These are phyloP conservation scores for Phodopus roborovskii DNA, from an alignment of 2,113 vertebrate species.

Conservation along the genomic window DNA sequence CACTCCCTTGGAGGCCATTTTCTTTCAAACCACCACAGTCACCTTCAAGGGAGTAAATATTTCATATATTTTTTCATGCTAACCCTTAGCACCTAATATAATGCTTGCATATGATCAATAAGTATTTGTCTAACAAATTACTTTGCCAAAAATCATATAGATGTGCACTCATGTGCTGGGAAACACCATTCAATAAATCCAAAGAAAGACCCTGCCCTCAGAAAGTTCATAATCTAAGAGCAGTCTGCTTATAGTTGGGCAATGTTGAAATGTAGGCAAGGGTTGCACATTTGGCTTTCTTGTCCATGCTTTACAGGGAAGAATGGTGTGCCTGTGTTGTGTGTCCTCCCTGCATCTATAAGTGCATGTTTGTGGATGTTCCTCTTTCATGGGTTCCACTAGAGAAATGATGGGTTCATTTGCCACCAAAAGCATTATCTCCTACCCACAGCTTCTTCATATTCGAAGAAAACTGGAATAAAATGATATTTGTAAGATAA, in stretches of 20 bases:
- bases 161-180: not conserved
- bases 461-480: conserved; percentile 10
- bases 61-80: conserved; percentile 23
- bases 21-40: not conserved
- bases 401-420: not conserved
- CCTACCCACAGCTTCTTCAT: not conserved
- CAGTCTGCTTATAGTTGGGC: not conserved
- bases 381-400: not conserved
- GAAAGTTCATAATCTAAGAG: not conserved
- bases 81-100: not conserved
- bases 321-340: not conserved
- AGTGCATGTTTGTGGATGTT: not conserved
- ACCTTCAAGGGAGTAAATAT: not conserved
- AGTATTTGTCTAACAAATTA: conserved; percentile 28
- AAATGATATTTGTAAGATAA: not conserved
- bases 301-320: not conserved
- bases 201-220: not conserved
- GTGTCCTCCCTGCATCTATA: not conserved
- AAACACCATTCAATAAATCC: not conserved
- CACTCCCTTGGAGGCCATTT: not conserved
- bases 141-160: not conserved
- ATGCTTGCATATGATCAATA: not conserved
- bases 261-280: not conserved
- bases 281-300: not conserved
- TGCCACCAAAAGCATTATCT: not conserved